Evolutionary conservation across 2,797 vertebrate genomes (phyloP).

Genomic region (Trachurus trachurus): DNA sequence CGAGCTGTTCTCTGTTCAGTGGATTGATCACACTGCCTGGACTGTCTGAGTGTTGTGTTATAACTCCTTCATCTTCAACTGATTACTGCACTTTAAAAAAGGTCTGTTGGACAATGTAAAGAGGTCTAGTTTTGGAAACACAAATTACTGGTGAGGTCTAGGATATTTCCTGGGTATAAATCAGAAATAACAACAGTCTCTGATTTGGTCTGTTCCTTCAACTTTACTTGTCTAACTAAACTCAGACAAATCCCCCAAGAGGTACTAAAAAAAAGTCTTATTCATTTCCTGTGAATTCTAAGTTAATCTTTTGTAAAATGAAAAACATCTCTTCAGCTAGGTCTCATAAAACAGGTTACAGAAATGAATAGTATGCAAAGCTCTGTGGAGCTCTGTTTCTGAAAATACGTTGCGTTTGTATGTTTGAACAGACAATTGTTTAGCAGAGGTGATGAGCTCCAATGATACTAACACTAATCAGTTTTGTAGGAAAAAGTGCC

Average conservation of each 20-base stretch:
- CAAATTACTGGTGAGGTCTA: neutral
- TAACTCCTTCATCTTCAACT: constrained; percentile 1
- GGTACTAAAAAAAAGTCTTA: neutral
- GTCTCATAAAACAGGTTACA: neutral
- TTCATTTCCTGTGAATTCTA: neutral
- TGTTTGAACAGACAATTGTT: neutral
- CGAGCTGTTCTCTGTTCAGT: constrained; percentile 38
- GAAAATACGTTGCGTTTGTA: neutral
- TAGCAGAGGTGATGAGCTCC: neutral
- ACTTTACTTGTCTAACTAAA: neutral
- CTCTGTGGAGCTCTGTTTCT: neutral
- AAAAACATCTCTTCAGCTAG: neutral
- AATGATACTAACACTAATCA: neutral
- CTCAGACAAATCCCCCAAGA: neutral
- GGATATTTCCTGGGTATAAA: neutral
- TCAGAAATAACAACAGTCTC: neutral
- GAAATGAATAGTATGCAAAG: neutral
- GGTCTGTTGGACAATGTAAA: neutral
- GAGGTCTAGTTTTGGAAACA: constrained; percentile 1
- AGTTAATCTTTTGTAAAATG: neutral
- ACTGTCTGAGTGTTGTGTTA: constrained; percentile 16
- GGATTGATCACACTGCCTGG: constrained; percentile 51
- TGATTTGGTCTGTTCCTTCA: neutral
- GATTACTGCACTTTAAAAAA: constrained; percentile 6
- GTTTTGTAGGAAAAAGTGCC: neutral